Evolutionary conservation across 2,113 vertebrate species (phyloP).

Genomic region (Amazona vittata): DNA sequence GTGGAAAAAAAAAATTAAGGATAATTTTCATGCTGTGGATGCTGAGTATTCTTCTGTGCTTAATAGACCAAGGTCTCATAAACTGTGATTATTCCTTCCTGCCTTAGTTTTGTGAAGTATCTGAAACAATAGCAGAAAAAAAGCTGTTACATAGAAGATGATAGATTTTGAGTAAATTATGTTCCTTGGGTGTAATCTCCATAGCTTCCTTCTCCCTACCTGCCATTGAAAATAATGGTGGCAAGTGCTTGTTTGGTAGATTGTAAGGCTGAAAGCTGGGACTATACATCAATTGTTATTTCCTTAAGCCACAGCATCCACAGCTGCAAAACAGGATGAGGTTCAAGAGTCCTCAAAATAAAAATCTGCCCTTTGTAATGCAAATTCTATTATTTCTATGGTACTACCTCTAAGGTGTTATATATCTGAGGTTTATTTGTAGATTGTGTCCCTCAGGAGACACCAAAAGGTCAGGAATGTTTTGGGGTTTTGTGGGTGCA

Average conservation of each 20-base stretch:
- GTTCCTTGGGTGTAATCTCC: background rate
- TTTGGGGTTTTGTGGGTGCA: background rate
- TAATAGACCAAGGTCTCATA: background rate
- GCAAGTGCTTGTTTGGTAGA: background rate
- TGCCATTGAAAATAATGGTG: background rate
- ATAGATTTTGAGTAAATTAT: background rate
- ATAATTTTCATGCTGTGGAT: background rate
- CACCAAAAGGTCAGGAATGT: background rate
- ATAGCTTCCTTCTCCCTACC: background rate
- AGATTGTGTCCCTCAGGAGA: background rate
- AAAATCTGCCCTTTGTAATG: background rate
- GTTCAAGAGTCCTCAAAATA: background rate
- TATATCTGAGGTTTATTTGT: background rate
- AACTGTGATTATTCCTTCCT: background rate
- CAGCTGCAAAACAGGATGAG: background rate
- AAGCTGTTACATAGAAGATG: background rate
- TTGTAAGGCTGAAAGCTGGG: background rate
- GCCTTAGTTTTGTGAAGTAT: background rate
- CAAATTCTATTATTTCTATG: background rate
- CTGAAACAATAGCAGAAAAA: background rate
- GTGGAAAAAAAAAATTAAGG: background rate
- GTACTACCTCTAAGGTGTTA: background rate
- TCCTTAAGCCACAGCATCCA: background rate
- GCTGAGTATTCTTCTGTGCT: background rate
- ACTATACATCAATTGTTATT: background rate